Evolutionary conservation across 2,888 invertebrate genomes (phyloP).

Genomic region (Drosophila multiciliata): DNA sequence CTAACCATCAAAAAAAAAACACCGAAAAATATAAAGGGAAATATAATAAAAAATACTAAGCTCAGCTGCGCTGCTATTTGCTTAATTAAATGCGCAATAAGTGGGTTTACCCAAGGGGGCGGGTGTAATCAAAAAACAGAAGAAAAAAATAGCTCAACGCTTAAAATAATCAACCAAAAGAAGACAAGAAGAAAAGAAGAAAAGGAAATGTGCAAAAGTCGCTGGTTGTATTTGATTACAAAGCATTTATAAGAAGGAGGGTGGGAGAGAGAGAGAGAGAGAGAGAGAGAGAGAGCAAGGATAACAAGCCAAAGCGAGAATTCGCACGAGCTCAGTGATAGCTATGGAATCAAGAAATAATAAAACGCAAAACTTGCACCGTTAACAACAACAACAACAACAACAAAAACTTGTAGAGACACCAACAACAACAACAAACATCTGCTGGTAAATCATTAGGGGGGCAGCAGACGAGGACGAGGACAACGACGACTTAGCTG

Average conservation of each 20-base stretch:
- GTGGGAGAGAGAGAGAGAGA: not conserved
- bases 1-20: conserved; percentile 53
- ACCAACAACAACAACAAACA: conserved; percentile 33
- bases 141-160: conserved; percentile 35
- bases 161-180: conserved; percentile 41
- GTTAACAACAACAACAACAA: conserved; percentile 22
- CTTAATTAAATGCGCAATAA: conserved; percentile 71
- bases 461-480: conserved; percentile 7
- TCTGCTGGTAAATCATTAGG: conserved; percentile 72
- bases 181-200: conserved; percentile 18
- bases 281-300: conserved; percentile 16
- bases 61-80: conserved; percentile 68
- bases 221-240: conserved; percentile 65
- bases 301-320: conserved; percentile 37
- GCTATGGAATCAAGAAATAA: conserved; percentile 62
- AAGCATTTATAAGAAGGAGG: conserved; percentile 62
- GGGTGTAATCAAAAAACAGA: not conserved
- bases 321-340: conserved; percentile 37
- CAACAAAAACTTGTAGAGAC: conserved; percentile 4
- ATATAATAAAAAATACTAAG: conserved; percentile 32
- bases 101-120: conserved; percentile 35
- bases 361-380: conserved; percentile 57
- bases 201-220: conserved; percentile 17
- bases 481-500: conserved; percentile 54
- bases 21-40: conserved; percentile 6